Evolutionary conservation across 2,888 invertebrate species (phyloP).

Genomic region (Volucella zonaria): DNA sequence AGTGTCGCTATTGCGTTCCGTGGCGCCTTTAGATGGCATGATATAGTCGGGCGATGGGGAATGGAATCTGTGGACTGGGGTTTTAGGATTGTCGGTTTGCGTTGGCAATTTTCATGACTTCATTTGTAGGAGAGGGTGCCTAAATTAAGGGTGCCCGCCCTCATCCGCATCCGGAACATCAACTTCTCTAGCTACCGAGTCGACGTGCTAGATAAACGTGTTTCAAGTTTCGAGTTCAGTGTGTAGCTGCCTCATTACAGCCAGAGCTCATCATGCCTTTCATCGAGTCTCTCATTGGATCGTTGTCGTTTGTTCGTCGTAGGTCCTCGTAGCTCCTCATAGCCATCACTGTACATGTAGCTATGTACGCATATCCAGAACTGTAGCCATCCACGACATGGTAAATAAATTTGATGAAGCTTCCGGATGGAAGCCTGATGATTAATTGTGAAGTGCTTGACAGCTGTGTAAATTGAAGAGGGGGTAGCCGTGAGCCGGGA

Average conservation of each 20-base stretch:
- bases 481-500: not conserved
- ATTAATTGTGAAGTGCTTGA: slow-evolving; percentile 71
- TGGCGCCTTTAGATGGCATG: slow-evolving; percentile 56
- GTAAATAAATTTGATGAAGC: slow-evolving; percentile 73
- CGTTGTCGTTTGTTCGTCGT: slow-evolving; percentile 3
- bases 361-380: too few relatives aligned
- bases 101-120: slow-evolving; percentile 67
- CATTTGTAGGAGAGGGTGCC: slow-evolving; percentile 53
- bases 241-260: slow-evolving; percentile 68
- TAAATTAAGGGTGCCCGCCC: slow-evolving; percentile 51
- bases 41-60: too few relatives aligned
- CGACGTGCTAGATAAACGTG: slow-evolving; percentile 70
- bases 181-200: slow-evolving; percentile 2
- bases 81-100: slow-evolving; percentile 41
- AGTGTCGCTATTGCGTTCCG: slow-evolving; percentile 69
- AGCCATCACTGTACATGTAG: too few relatives aligned
- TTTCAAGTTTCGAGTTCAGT: slow-evolving; percentile 51
- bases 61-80: too few relatives aligned
- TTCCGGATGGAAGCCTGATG: slow-evolving; percentile 68
- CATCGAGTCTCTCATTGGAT: slow-evolving; percentile 39
- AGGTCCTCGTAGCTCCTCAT: not conserved
- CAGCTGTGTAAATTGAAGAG: slow-evolving; percentile 34
- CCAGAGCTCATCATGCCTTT: slow-evolving; percentile 58
- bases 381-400: slow-evolving; percentile 44
- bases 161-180: slow-evolving; percentile 41